Conservation (phyloP, 2,888 invertebrate genomes). For the Gibbula magus region DNA sequence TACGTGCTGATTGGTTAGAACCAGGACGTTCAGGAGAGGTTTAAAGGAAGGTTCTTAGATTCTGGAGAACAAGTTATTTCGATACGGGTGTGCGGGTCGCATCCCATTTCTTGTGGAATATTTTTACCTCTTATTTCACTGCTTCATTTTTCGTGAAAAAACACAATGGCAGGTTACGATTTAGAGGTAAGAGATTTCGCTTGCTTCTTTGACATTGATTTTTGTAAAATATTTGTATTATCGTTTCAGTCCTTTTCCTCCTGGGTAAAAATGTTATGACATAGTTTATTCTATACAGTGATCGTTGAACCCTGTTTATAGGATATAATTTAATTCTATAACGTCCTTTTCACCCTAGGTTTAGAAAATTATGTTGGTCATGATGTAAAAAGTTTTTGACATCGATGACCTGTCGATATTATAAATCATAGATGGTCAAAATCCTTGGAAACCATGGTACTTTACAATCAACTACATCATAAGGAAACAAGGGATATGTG, state of each 20-base stretch:
- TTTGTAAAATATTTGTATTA: not conserved
- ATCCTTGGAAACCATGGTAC: no score
- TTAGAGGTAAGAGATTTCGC: not conserved
- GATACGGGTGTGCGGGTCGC: slow-evolving; percentile 13
- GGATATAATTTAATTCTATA: no score
- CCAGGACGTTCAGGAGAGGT: not conserved
- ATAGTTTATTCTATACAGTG: no score
- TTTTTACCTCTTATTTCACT: not conserved
- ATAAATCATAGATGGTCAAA: no score
- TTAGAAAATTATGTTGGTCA: no score
- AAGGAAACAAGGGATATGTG: no score
- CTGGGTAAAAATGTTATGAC: no score
- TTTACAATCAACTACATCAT: no score
- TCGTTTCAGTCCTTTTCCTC: not conserved
- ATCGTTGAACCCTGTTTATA: no score
- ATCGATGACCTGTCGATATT: no score
- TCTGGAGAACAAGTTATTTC: not conserved
- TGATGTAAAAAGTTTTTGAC: no score
- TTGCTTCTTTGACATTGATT: not conserved
- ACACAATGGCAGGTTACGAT: slow-evolving; percentile 12
- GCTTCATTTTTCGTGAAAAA: not conserved
- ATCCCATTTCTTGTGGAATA: not conserved
- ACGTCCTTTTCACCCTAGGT: no score
- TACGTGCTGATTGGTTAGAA: not conserved
- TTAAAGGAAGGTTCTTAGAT: not conserved